Conservation (phyloP, 2,797 vertebrate species). For the Oreonectes daqikongensis region DNA sequence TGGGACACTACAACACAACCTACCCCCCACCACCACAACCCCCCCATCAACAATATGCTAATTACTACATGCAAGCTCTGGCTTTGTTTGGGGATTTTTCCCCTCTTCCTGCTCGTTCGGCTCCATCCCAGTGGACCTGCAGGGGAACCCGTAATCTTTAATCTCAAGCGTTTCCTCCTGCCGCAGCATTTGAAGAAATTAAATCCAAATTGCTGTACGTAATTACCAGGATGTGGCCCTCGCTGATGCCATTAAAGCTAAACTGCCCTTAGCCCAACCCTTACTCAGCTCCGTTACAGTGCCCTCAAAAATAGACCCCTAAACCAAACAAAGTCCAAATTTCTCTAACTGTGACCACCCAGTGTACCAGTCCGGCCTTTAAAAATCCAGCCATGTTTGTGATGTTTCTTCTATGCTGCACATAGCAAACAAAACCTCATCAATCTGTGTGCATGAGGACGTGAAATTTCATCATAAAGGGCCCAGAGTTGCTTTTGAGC, state of each 20-base stretch:
- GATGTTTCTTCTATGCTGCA: slow-evolving; percentile 16
- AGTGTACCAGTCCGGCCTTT: neutral
- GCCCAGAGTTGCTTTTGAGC: slow-evolving; percentile 48
- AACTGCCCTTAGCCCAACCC: slow-evolving; percentile 37
- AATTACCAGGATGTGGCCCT: slow-evolving; percentile 62
- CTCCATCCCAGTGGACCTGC: slow-evolving; percentile 58
- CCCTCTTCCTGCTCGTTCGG: slow-evolving; percentile 41
- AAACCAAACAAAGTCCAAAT: slow-evolving; percentile 36
- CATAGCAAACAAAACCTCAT: slow-evolving; percentile 24
- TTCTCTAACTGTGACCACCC: slow-evolving; percentile 43
- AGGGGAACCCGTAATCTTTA: slow-evolving; percentile 63
- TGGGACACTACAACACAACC: slow-evolving; percentile 46
- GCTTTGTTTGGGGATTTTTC: slow-evolving; percentile 54
- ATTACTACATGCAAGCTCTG: slow-evolving; percentile 54
- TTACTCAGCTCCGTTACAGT: slow-evolving; percentile 27
- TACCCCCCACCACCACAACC: neutral
- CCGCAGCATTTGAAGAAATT: slow-evolving; percentile 60
- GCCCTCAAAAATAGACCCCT: slow-evolving; percentile 35
- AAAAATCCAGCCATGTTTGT: slow-evolving; percentile 8
- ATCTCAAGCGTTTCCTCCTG: slow-evolving; percentile 63
- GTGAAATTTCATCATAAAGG: slow-evolving; percentile 27
- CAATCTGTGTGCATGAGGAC: slow-evolving; percentile 31
- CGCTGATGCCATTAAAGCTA: slow-evolving; percentile 52
- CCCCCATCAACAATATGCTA: slow-evolving; percentile 56
- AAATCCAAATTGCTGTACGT: slow-evolving; percentile 61